Evolutionary conservation across 1,140 invertebrate species (phyloP), one percentile per base, ranked within the genome.

Genomic region (Hycleus phaleratus): DNA sequence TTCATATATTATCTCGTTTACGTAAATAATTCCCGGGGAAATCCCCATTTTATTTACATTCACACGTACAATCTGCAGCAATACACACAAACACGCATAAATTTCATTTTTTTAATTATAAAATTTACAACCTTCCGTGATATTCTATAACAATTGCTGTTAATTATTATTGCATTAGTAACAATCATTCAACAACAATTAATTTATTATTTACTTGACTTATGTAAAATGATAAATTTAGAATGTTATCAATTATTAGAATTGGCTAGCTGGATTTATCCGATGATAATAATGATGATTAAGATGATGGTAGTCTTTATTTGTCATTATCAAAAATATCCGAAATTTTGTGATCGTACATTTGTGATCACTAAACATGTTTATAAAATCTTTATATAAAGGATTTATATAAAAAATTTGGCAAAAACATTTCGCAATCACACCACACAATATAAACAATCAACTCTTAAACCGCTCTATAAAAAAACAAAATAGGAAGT

Each of bases 81-180:
- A 44, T 10, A 43, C 2, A 52, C 43, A 52, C 51, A 38, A 38
- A 45, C 42, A 44, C 46, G 44, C 51, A 42, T 53, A 53, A 42
- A 53, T 46, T 42, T 45, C 45, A 46, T 45, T 46, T 42, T 43
- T 43, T 52, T 52, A 52, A 53, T 32, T 7, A 32, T 32, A 32
- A 32, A 32, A 4, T 32, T 7, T 32, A 32, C 32, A 32, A 32
- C 32, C 51, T 46, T 53, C 51, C 51, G 51, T 53, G 51, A 53
- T 53, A 53, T 53, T 45, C 12, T 53, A 53, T 53, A 53, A 53
- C 51, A 53, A 53, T 53, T 53, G 51, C 51, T 53, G 51, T 53
- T 42, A 53, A 53, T 32, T 53, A 53, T 53, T 53, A 53, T 53
- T 53, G 51, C 51, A 45, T 53, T 53, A 53, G 51, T 53, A 53